These are phyloP conservation scores for Desmodus rotundus DNA, from an alignment of 2,113 vertebrate genomes.

Conservation along the genomic window DNA sequence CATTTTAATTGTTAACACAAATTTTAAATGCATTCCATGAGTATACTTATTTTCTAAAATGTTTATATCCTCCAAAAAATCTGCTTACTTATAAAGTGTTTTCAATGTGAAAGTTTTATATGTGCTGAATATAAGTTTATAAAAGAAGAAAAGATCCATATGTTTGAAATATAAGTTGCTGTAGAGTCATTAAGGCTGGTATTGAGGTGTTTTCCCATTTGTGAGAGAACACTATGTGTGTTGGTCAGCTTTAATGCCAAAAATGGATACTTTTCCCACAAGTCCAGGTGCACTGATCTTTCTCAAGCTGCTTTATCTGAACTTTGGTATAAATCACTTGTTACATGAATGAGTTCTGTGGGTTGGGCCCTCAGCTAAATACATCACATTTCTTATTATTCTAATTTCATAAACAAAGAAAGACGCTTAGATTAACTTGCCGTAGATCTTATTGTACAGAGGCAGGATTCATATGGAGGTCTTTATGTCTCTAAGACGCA, in stretches of 20 bases:
- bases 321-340: background rate
- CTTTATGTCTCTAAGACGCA: background rate
- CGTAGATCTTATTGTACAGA: background rate
- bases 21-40: slow-evolving; percentile 34
- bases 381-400: background rate
- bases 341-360: background rate
- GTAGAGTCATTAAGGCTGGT: background rate
- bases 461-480: background rate
- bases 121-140: slow-evolving; percentile 50
- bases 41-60: slow-evolving; percentile 48
- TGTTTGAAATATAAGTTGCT: slow-evolving; percentile 45
- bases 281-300: background rate
- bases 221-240: background rate
- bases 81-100: slow-evolving; percentile 7
- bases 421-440: background rate
- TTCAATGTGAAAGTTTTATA: slow-evolving; percentile 39
- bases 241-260: background rate
- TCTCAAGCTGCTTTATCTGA: slow-evolving; percentile 14
- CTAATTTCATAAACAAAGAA: background rate
- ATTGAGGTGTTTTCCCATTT: slow-evolving; percentile 29
- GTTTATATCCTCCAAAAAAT: background rate
- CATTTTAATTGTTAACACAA: slow-evolving; percentile 21
- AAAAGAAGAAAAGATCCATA: slow-evolving; percentile 35
- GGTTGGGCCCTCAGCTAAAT: background rate
- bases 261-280: background rate